Percentiles rank a stretch among this genome's conserved stretches.
phyloP scores from a whole-genome alignment of 2,888 invertebrate species.

The Drosophila barbarae region DNA sequence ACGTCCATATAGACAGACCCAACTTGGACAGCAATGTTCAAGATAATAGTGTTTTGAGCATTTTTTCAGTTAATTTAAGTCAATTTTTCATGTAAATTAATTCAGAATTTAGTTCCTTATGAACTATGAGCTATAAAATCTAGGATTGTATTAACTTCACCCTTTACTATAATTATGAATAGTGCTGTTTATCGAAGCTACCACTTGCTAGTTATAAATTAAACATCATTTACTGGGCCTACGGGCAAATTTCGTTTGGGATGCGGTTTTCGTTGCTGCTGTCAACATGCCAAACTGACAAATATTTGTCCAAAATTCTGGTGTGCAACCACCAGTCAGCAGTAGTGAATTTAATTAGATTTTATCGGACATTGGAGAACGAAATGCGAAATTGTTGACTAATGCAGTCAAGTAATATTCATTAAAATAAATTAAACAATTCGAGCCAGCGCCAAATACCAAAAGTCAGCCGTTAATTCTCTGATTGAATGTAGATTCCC shows the following conservation, averaged over 20 bases:
- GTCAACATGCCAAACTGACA: slow-evolving; percentile 67
- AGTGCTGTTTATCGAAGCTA: slow-evolving; percentile 2
- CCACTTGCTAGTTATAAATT: slow-evolving; percentile 42
- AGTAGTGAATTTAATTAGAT: slow-evolving; percentile 69
- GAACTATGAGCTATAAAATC: not conserved
- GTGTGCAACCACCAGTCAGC: slow-evolving; percentile 30
- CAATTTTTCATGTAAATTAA: not conserved
- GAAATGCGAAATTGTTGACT: slow-evolving; percentile 21
- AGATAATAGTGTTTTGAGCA: not conserved
- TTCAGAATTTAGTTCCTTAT: too few species aligned
- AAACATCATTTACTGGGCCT: slow-evolving; percentile 46
- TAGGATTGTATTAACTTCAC: not conserved
- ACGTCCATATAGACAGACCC: slow-evolving; percentile 37
- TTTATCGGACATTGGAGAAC: slow-evolving; percentile 43
- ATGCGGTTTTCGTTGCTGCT: slow-evolving; percentile 64
- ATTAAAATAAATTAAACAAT: slow-evolving; percentile 55
- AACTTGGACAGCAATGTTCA: slow-evolving; percentile 29
- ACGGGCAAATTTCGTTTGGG: slow-evolving; percentile 30
- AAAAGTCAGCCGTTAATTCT: slow-evolving; percentile 15
- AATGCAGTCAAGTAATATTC: slow-evolving; percentile 68
- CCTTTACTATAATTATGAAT: not conserved
- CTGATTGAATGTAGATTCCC: slow-evolving; percentile 5
- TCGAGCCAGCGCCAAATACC: slow-evolving; percentile 1
- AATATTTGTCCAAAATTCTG: slow-evolving; percentile 64
- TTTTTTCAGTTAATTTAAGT: not conserved